Conservation (phyloP, 2,888 invertebrate species). For the Cerceris rybyensis region DNA sequence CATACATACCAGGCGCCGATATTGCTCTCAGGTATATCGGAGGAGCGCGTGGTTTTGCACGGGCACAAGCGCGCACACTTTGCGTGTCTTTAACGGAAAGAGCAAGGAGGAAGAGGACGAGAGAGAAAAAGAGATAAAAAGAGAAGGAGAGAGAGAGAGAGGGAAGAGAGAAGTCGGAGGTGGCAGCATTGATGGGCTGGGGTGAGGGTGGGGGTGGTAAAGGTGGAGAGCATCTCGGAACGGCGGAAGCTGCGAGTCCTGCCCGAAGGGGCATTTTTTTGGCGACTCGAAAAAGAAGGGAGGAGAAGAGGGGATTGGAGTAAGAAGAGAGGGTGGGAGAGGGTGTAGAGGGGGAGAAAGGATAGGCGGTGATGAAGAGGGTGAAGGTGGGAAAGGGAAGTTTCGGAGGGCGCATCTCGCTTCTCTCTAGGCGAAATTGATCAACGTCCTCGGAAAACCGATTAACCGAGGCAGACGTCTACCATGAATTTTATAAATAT, state of each 20-base stretch:
- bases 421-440: constrained; percentile 65
- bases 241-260: constrained; percentile 66
- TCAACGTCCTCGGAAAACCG: constrained; percentile 71
- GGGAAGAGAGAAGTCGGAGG: constrained; percentile 24
- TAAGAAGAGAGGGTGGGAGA: constrained; percentile 7
- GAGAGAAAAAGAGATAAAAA: constrained; percentile 7
- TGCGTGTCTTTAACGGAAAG: constrained; percentile 40
- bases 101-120: constrained; percentile 1
- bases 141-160: background rate
- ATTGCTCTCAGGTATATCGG: constrained; percentile 12
- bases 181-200: constrained; percentile 44
- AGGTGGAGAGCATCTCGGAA: constrained; percentile 57
- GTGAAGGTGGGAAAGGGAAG: constrained; percentile 48
- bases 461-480: constrained; percentile 65
- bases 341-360: constrained; percentile 19
- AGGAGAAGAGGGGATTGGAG: constrained; percentile 5
- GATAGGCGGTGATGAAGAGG: constrained; percentile 60
- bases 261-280: constrained; percentile 65
- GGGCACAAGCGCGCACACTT: constrained; percentile 19
- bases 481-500: constrained; percentile 69
- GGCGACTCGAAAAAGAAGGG: constrained; percentile 54
- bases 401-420: constrained; percentile 49
- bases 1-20: constrained; percentile 48
- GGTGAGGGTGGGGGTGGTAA: constrained; percentile 45
- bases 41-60: constrained; percentile 31